Evolutionary conservation across 2,888 invertebrate genomes (phyloP).

Genomic region (Embidobia sp.): DNA sequence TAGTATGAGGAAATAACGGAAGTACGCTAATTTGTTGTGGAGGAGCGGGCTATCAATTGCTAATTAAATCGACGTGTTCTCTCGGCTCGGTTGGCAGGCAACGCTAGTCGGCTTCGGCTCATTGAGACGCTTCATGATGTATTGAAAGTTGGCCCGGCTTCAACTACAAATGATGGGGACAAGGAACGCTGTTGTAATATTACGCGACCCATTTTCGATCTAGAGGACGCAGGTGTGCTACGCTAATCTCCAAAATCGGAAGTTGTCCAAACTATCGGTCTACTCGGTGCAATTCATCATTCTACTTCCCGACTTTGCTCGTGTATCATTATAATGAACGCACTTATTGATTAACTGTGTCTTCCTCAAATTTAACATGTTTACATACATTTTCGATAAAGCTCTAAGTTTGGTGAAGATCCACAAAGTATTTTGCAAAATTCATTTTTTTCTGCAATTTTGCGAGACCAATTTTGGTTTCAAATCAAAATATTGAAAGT

Average conservation of each 20-base stretch:
- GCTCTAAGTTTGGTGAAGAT: neutral
- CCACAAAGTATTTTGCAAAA: too few species aligned
- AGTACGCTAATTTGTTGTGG: constrained; percentile 68
- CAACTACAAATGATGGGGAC: constrained; percentile 77
- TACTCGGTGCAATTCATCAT: constrained; percentile 30
- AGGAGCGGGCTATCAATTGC: constrained; percentile 74
- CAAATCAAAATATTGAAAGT: too few species aligned
- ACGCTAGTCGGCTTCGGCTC: constrained; percentile 71
- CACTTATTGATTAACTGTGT: constrained; percentile 7
- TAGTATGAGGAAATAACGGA: constrained; percentile 41
- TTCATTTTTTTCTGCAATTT: too few species aligned
- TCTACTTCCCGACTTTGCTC: constrained; percentile 15
- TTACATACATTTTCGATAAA: neutral
- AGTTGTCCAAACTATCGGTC: constrained; percentile 35
- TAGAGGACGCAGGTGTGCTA: constrained; percentile 31
- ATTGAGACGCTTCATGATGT: constrained; percentile 74
- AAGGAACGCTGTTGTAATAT: constrained; percentile 72
- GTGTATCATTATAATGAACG: constrained; percentile 31
- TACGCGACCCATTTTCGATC: constrained; percentile 55
- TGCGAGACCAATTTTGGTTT: too few species aligned
- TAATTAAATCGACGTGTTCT: constrained; percentile 74
- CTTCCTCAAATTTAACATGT: neutral
- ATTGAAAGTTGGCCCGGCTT: constrained; percentile 78
- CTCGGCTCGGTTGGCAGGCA: constrained; percentile 72
- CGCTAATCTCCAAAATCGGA: constrained; percentile 54